These are phyloP conservation scores for Crenuchus spilurus DNA, from an alignment of 2,797 vertebrate species.

Conservation along the genomic window DNA sequence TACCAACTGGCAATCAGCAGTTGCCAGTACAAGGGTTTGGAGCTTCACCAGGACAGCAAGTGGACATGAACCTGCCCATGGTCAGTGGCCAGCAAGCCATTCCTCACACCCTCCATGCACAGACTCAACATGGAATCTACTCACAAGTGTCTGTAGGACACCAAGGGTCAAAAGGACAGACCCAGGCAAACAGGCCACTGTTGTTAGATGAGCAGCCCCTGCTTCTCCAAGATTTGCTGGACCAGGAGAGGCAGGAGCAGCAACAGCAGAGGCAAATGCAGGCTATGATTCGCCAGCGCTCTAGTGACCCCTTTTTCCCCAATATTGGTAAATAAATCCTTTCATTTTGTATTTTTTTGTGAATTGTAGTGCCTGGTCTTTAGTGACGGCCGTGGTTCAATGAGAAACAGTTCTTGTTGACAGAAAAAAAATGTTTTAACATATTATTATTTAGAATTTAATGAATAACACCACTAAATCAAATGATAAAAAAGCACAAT, in stretches of 20 bases:
- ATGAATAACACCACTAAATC: no score
- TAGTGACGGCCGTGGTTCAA: no score
- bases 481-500: no score
- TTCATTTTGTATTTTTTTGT: background rate
- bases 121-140: constrained; percentile 76
- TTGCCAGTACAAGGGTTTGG: constrained; percentile 75
- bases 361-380: background rate
- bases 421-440: no score
- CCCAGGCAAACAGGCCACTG: constrained; percentile 80
- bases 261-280: constrained; percentile 98
- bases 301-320: constrained; percentile 82
- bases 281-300: constrained; percentile 90
- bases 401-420: no score
- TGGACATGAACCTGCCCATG: constrained; percentile 64
- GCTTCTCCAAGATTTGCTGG: constrained; percentile 94
- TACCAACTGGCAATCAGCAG: constrained; percentile 69
- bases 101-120: constrained; percentile 63
- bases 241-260: constrained; percentile 97
- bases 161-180: constrained; percentile 52
- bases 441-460: no score
- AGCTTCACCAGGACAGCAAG: constrained; percentile 62
- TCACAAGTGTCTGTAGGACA: constrained; percentile 55
- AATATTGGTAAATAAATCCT: constrained; percentile 78
- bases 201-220: constrained; percentile 95
- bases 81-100: constrained; percentile 43